phyloP scores from a whole-genome alignment of 2,888 invertebrate genomes.

The Cephus spinipes region DNA sequence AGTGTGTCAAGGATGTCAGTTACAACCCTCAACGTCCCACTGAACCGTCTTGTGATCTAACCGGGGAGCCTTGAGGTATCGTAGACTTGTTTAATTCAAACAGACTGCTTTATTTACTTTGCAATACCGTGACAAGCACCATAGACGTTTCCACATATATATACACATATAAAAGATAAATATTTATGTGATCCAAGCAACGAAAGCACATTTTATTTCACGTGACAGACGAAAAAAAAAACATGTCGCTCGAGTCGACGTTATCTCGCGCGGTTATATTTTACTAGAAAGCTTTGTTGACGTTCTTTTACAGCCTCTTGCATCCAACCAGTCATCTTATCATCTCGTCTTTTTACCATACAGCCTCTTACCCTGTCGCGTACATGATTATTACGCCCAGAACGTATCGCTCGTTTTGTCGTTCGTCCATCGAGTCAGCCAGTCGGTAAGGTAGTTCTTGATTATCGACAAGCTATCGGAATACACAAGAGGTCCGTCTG shows the following conservation, averaged over 20 bases:
- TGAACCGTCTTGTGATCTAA: background rate
- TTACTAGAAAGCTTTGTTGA: background rate
- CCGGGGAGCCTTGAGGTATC: background rate
- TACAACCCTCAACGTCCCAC: background rate
- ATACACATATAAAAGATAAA: background rate
- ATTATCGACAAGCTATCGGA: slow-evolving; percentile 37
- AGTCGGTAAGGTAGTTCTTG: slow-evolving; percentile 23
- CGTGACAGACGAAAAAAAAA: background rate
- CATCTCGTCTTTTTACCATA: background rate
- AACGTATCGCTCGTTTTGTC: background rate
- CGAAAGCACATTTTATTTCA: background rate
- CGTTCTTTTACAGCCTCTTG: background rate
- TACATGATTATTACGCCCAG: background rate
- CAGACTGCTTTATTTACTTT: background rate
- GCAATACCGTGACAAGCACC: background rate
- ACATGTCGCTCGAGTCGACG: background rate
- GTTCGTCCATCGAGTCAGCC: slow-evolving; percentile 8
- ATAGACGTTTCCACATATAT: background rate
- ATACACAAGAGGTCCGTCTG: background rate
- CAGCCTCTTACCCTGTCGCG: background rate
- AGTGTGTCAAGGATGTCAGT: background rate
- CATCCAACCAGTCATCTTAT: background rate
- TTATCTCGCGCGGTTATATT: background rate
- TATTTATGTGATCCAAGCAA: background rate
- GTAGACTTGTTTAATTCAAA: background rate